Percentiles rank a stretch among this genome's conserved stretches.
Conservation (phyloP, 2,113 vertebrate genomes). For the Oreotrochilus melanogaster region DNA sequence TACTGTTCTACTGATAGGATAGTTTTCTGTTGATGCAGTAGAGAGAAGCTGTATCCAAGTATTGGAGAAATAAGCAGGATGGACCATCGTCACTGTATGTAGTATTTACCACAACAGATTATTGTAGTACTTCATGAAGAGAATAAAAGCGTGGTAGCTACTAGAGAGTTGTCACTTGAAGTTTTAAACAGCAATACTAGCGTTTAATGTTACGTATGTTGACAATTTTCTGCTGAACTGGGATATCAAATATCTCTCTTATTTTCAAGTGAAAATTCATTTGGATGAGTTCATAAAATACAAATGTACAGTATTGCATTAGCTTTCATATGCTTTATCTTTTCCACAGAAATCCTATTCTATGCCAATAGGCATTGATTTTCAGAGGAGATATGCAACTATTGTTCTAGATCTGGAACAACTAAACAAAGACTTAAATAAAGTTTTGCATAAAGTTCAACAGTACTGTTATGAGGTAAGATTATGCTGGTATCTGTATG, state of each 20-base stretch:
- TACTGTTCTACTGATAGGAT: not conserved
- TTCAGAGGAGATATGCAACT: conserved; percentile 95
- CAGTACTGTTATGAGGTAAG: conserved; percentile 95
- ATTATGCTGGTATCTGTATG: not conserved
- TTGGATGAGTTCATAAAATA: not conserved
- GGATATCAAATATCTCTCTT: not conserved
- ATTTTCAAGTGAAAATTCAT: not conserved
- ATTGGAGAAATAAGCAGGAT: not conserved
- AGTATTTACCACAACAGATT: not conserved
- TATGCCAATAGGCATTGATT: conserved; percentile 90
- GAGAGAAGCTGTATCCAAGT: not conserved
- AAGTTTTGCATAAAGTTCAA: conserved; percentile 95
- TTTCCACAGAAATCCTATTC: conserved; percentile 93
- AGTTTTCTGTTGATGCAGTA: not conserved
- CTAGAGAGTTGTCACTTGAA: not conserved
- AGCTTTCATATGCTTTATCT: conserved; percentile 20
- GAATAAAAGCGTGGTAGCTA: not conserved
- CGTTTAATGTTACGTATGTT: not conserved
- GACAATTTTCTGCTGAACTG: not conserved
- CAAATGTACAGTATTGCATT: not conserved
- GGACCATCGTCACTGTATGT: not conserved
- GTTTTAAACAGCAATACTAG: not conserved
- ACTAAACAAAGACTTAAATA: conserved; percentile 97
- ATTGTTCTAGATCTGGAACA: conserved; percentile 95
- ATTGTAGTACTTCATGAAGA: not conserved